Base-by-base conservation (phyloP, 2,888 invertebrate genomes). In the Dyspetes luteomarginatus region DNA sequence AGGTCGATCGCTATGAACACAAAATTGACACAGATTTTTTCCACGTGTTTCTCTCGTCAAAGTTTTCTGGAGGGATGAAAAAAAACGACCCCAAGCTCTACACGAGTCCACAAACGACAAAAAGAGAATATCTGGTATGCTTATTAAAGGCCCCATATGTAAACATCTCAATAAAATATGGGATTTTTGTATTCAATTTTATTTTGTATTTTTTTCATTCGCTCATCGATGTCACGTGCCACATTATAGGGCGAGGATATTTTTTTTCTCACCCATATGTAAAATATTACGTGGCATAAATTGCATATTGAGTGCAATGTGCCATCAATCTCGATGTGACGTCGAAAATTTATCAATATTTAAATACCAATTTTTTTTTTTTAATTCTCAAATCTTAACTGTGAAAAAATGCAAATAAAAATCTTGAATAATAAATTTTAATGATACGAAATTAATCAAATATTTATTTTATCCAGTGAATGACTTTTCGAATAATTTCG, bases 1-100 rank as follows among this genome's bases (percentile, higher is more conserved):
- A 52, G n/a, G 4, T 36, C 28, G 55, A 64, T 55, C 64, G 28
- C 7, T n/a, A 4, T 0, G 30, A 4, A 30, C 62, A 64, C 62
- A 22, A 9, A 19, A 43, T 30, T n/a, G 30, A 4, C 17, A 41
- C 41, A 17, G 9, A 28, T 64, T 64, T 64, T 55, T 4, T 4
- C 52, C 17, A 3, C 58, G 9, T 30, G 30, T 15, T 2, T 28
- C n/a, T 52, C 4, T 12, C 36, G 2, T 12, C 2, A 12, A 36
- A 36, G 36, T 12, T 36, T 12, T 36, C 12, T 36, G 36, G 36
- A 12, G 9, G 12, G 36, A 12, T 1, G 9, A 4, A 36, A 36
- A 36, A 5, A 36, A 36, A 36, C 12, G 36, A 36, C n/a, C n/a
- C n/a, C n/a, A n/a, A n/a, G n/a, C n/a, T n/a, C n/a, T n/a, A n/a